Evolutionary conservation across 2,797 vertebrate species (phyloP), one percentile per base, ranked within the genome.

Genomic region (Ataeniobius toweri): DNA sequence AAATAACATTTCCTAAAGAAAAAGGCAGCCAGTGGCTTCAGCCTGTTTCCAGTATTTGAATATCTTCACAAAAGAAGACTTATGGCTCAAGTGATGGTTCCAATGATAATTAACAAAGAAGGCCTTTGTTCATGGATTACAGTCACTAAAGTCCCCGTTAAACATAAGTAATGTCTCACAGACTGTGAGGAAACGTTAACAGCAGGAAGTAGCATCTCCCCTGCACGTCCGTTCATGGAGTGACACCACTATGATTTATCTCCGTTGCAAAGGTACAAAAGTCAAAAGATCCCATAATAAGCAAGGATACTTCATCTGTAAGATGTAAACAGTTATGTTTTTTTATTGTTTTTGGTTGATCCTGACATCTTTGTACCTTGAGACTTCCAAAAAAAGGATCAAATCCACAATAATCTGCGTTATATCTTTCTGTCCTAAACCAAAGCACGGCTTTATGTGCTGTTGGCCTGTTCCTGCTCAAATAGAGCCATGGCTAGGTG

Each of bases 391-490:
- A 44, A 58, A 41, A 41, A 39, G 39, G 61, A 36, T 63, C 3
- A 20, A 36, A 36, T 36, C 63, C 63, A 65, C 7, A 41, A 18
- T 2, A 24, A 12, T 67, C 36, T 2, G 36, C 18, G 13, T 22
- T 55, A 2, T 55, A 1, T 55, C 53, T 22, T 7, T 16, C 9
- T 14, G 14, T 51, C 50, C 14, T 1, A 9, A 20, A 18, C 14
- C 16, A 14, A 14, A 20, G 36, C 2, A 0, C 51, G 13, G 74
- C 18, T 74, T 78, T 96, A 98, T 70, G 98, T 99, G 94, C 98
- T 99, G 89, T 98, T 98, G 86, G 97, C 97, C 94, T 99, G 98
- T 71, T 99, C 98, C 81, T 99, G 98, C 82, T 99, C 97, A 7
- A 98, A 98, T 70, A 99, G 95, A 2, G 97, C 97, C 96, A 97